phyloP scores from a whole-genome alignment of 2,113 vertebrate species.

The Dascyllus trimaculatus region DNA sequence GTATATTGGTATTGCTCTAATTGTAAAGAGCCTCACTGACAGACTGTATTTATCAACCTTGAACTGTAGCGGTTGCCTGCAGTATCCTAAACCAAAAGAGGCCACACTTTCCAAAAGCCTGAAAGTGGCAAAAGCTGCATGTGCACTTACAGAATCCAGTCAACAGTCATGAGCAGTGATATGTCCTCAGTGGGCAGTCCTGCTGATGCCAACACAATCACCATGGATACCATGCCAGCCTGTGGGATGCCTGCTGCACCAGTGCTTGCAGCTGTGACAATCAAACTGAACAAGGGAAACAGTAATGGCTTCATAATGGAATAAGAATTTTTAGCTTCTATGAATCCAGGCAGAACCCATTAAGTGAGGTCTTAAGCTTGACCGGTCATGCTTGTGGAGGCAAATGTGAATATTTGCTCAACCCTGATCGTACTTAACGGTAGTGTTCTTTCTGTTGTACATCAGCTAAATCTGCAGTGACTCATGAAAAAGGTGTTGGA shows the following conservation, averaged over 20 bases:
- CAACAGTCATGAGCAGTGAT: conserved; percentile 40
- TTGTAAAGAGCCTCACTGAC: no score
- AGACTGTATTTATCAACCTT: no score
- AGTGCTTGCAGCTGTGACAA: conserved; percentile 46
- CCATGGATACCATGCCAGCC: conserved; percentile 51
- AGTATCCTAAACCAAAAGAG: no score
- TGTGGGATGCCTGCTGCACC: conserved; percentile 59
- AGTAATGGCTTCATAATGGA: not conserved
- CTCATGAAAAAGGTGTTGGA: no score
- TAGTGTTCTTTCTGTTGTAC: no score
- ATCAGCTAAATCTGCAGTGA: no score
- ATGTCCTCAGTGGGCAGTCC: conserved; percentile 56
- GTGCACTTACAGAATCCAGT: conserved; percentile 58
- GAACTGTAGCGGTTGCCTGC: no score
- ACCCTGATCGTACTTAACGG: no score
- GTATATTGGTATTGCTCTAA: no score
- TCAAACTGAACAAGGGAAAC: conserved; percentile 38
- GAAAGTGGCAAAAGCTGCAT: not conserved
- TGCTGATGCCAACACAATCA: conserved; percentile 51
- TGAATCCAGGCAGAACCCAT: not conserved
- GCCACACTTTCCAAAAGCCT: no score
- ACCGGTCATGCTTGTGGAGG: not conserved
- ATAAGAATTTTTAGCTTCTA: not conserved
- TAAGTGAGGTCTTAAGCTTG: not conserved
- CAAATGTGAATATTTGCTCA: no score